Percentiles rank a stretch among this genome's conserved stretches.
Evolutionary conservation across 35 echinoderm and acorn worm species (phyloP).

Genomic region (Anneissia japonica): DNA sequence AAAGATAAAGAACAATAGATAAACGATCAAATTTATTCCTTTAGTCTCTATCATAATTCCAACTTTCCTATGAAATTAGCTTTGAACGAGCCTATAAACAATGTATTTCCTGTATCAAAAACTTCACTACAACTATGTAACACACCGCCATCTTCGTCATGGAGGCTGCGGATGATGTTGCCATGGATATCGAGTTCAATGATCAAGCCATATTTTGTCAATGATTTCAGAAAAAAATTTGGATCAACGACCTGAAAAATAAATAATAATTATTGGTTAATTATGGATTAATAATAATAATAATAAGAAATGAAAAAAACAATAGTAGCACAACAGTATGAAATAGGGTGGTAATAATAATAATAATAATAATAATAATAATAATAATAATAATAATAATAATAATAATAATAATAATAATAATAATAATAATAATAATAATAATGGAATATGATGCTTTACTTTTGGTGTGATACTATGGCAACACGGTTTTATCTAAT

Average conservation of each 20-base stretch:
- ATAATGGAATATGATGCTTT: too few relatives aligned
- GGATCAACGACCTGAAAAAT: conserved; percentile 40
- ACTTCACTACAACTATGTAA: conserved; percentile 45
- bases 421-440: background rate
- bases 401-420: background rate
- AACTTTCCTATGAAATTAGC: conserved; percentile 32
- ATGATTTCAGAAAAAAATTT: conserved; percentile 21
- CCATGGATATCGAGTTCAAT: conserved; percentile 56
- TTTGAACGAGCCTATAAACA: conserved; percentile 57
- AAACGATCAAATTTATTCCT: too few relatives aligned
- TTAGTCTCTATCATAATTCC: too few relatives aligned
- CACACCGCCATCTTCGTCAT: conserved; percentile 45
- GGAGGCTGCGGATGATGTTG: conserved; percentile 36
- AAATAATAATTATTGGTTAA: too few relatives aligned
- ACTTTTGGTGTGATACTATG: background rate
- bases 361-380: background rate
- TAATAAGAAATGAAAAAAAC: background rate
- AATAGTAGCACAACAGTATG: background rate
- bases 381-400: background rate
- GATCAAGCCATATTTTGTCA: conserved; percentile 43
- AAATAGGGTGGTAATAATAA: background rate
- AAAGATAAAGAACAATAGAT: too few relatives aligned
- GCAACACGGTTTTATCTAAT: background rate
- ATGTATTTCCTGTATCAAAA: conserved; percentile 21
- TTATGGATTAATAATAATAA: background rate